Evolutionary conservation across 2,797 vertebrate genomes (phyloP), one percentile per base, ranked within the genome.

Genomic region (Paratrypauchen microcephalus): DNA sequence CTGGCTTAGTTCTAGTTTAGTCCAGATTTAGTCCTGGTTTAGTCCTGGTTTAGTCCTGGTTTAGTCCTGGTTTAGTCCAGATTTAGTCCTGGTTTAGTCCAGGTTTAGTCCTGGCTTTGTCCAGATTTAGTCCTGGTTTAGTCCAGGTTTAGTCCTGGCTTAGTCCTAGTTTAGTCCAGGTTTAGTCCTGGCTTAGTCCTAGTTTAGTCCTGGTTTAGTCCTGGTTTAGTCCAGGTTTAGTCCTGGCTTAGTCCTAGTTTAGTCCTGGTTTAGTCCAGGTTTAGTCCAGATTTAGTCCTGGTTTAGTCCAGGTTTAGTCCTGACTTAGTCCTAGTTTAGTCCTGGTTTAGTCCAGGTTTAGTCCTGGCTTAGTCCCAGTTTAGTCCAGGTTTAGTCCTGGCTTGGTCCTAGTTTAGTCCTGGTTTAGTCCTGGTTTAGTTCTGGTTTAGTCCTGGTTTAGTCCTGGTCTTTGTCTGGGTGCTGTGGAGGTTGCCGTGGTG

Each of bases 391-490:
- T 18, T 58, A 30, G 56, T 28, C 56, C 56, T 28, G 9, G 15
- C 18, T 58, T 30, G 30, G 56, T 58, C 15, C 13, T 28, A 15
- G 4, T 30, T 30, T 8, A 58, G 56, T 18, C 26, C 56, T 30
- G 4, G 4, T 58, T 58, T 58, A 58, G 56, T 30, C 56, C 56
- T 30, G 16, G 13, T 58, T 18, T 58, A 58, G 23, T 15, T 24
- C 56, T 28, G 5, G 2, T 55, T 28, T 57, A 57, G 55, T 15
- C 12, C 55, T 57, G 55, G 24, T 57, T 28, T 21, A 52, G 48
- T 52, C 48, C 48, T 52, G 52, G 52, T 45, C 41, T 60, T 63
- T 63, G 60, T 62, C 60, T 62, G 60, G 32, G 18, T 41, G 59
- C 32, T 39, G 59, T 30, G 13, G 58, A 32, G 18, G 58, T 9